phyloP scores from a whole-genome alignment of 2,888 invertebrate genomes.

The Oxystoma pomonae region DNA sequence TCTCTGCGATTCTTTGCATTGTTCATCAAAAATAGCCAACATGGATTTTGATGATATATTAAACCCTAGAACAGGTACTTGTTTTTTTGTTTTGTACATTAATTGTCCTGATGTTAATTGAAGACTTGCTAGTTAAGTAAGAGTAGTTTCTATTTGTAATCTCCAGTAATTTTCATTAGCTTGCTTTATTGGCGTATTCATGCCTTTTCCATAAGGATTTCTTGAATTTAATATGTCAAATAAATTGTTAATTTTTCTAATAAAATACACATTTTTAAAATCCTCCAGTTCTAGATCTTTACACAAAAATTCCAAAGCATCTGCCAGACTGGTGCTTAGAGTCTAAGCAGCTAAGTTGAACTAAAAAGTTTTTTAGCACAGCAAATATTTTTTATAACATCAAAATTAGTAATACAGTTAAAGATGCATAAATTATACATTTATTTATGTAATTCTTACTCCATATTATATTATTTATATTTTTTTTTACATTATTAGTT shows the following conservation, averaged over 20 bases:
- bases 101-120: conserved; percentile 4
- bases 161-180: conserved; percentile 16
- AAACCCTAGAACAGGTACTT: conserved; percentile 1
- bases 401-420: neutral
- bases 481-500: too few species aligned
- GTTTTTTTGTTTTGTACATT: neutral
- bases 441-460: too few species aligned
- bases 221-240: conserved; percentile 23
- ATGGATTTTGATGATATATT: neutral
- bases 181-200: conserved; percentile 13
- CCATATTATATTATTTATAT: too few species aligned
- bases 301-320: conserved; percentile 21
- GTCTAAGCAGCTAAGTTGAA: conserved; percentile 25
- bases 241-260: conserved; percentile 15
- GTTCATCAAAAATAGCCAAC: neutral
- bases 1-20: conserved; percentile 1
- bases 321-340: conserved; percentile 21
- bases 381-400: neutral
- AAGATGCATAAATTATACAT: neutral
- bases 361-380: conserved; percentile 12
- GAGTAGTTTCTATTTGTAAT: conserved; percentile 5
- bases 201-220: conserved; percentile 15
- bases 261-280: conserved; percentile 20
- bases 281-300: conserved; percentile 15
- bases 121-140: conserved; percentile 11